Conservation (phyloP, 2,113 vertebrate genomes). For the Aphelocoma coerulescens region DNA sequence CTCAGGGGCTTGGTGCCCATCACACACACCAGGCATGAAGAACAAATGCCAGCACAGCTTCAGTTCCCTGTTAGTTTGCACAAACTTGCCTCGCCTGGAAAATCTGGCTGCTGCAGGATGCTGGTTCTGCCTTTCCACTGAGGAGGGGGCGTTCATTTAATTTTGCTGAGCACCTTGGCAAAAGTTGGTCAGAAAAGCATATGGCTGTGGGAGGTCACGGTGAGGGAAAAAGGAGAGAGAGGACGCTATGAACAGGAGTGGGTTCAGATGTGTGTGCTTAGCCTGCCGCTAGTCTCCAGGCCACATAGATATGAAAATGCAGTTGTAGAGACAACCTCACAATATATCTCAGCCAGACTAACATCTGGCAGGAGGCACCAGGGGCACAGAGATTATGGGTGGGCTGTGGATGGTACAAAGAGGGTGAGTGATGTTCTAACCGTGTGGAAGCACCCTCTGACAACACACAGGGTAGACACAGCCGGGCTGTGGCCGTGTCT, state of each 20-base stretch:
- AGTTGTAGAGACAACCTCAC: not conserved
- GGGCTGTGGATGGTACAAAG: not conserved
- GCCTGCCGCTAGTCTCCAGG: not conserved
- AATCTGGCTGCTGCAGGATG: not conserved
- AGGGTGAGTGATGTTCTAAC: not conserved
- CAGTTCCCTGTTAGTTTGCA: not conserved
- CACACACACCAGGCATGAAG: rapidly evolving
- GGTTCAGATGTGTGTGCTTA: not conserved
- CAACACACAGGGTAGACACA: not conserved
- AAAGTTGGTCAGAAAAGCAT: not conserved
- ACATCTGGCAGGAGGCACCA: not conserved
- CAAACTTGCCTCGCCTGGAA: not conserved
- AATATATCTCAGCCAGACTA: not conserved
- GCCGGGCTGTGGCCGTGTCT: not conserved
- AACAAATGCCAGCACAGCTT: not conserved
- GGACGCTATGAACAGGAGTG: not conserved
- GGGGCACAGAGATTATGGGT: not conserved
- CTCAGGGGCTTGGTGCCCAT: not conserved
- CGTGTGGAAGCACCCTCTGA: not conserved
- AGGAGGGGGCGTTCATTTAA: rapidly evolving
- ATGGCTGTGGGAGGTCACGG: not conserved
- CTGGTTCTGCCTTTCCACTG: not conserved
- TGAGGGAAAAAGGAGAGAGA: not conserved
- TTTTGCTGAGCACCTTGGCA: not conserved
- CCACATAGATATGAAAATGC: not conserved